Evolutionary conservation across 1,140 invertebrate species (phyloP).

Genomic region (Drosophila fuyamai): DNA sequence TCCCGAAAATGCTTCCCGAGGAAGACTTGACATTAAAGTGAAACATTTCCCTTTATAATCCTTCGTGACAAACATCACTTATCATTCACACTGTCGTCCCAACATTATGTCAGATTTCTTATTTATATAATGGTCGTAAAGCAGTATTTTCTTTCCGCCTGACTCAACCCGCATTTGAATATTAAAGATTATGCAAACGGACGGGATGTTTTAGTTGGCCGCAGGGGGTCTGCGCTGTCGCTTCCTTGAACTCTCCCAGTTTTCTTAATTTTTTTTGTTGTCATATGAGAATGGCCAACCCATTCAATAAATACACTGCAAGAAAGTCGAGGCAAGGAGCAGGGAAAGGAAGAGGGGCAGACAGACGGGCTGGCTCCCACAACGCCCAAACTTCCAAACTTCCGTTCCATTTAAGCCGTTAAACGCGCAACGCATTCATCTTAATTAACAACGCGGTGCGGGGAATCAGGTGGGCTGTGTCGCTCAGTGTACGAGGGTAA

Average conservation of each 20-base stretch:
- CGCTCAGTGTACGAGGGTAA: slow-evolving; percentile 33
- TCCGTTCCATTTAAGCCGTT: slow-evolving; percentile 76
- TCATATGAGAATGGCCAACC: slow-evolving; percentile 30
- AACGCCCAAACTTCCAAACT: slow-evolving; percentile 52
- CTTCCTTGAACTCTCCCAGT: slow-evolving; percentile 28
- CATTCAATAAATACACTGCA: slow-evolving; percentile 55
- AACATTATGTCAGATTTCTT: slow-evolving; percentile 54
- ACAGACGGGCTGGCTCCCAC: slow-evolving; percentile 13
- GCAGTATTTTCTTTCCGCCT: slow-evolving; percentile 37
- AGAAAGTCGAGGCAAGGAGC: slow-evolving; percentile 21
- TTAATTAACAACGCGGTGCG: slow-evolving; percentile 59
- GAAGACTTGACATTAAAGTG: slow-evolving; percentile 25
- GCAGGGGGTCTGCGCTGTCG: slow-evolving; percentile 29
- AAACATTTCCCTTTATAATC: slow-evolving; percentile 44
- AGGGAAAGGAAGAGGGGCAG: slow-evolving; percentile 2
- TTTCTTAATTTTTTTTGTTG: slow-evolving; percentile 13
- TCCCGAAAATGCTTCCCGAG: slow-evolving; percentile 6
- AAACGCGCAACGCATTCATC: slow-evolving; percentile 77
- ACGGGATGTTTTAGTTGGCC: slow-evolving; percentile 38
- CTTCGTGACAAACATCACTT: slow-evolving; percentile 54
- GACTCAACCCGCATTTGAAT: slow-evolving; percentile 64
- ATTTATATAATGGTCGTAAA: slow-evolving; percentile 55
- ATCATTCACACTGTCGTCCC: slow-evolving; percentile 53
- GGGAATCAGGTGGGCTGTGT: slow-evolving; percentile 2
- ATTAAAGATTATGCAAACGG: slow-evolving; percentile 68